Base-by-base conservation (phyloP, 2,113 vertebrate genomes). In the Pitta sordida region DNA sequence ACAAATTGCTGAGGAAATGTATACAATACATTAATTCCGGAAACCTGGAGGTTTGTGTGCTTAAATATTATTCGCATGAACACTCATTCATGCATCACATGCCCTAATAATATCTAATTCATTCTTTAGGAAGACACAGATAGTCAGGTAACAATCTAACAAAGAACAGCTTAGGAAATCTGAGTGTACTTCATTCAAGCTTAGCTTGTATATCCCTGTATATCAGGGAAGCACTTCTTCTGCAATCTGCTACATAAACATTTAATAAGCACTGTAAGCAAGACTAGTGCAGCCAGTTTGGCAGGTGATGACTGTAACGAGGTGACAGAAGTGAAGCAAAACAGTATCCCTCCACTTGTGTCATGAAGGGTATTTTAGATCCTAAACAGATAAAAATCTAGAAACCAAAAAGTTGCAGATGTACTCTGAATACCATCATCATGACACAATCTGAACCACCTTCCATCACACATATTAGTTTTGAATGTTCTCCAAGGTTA, bases 221-320 rank as follows among this genome's bases (percentile, higher is more conserved):
- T 15, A 60, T 20, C 36, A 82, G n/a, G 27, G n/a, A 69, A 79
- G 32, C 3, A 18, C 49, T 83, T 73, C 49, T 83, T 73, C 36
- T 6, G 1, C 1, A 0, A 65, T 30, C 34, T 1, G 6, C 34
- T 37, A 18, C 7, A 27, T 29, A 64, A 88, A 59, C 13, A 11
- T 75, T 75, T 13, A 76, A 67, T 0, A 1, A 74, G 41, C 8
- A 5, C 53, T n/a, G 2, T 7, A 89, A 41, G 32, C 22, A 65
- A 83, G 37, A 46, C 10, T 7, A 32, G 17, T 1, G 9, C 43
- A 64, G 44, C 13, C 32, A 24, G 24, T 77, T 81, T 73, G 73
- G 87, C 56, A 78, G 30, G 1, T 22, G 22, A 26, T 49, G 85
- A 60, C 10, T 65, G n/a, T 24, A 80, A 69, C 6, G 71, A 76